Evolutionary conservation across 2,113 vertebrate species (phyloP).

Genomic region (Rhabdomys dilectus): DNA sequence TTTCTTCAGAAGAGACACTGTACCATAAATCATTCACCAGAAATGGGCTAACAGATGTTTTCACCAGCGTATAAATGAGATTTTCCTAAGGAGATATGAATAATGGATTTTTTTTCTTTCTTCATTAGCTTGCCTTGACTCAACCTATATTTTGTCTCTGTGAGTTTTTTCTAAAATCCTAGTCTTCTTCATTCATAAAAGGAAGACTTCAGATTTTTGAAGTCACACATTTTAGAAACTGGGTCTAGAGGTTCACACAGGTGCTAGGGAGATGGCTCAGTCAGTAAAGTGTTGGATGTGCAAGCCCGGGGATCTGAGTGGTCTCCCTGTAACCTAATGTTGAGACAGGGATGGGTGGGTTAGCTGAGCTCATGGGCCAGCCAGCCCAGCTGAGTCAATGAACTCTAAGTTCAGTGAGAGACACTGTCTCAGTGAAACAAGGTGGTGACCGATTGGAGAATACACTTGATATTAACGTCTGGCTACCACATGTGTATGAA

Average conservation of each 20-base stretch:
- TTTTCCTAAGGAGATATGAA: not conserved
- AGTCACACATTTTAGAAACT: not conserved
- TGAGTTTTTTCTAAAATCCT: not conserved
- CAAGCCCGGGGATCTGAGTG: not conserved
- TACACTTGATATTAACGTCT: not conserved
- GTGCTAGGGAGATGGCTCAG: not conserved
- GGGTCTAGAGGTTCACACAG: no score
- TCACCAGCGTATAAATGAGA: not conserved
- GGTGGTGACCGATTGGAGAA: not conserved
- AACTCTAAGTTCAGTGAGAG: not conserved
- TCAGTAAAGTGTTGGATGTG: not conserved
- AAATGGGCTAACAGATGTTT: not conserved
- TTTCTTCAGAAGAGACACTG: not conserved
- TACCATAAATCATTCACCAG: not conserved
- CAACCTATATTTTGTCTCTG: not conserved
- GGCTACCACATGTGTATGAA: not conserved
- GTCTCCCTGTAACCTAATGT: no score
- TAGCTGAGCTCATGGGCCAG: not conserved
- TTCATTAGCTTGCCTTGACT: conserved; percentile 6
- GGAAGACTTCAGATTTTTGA: not conserved
- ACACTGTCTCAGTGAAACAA: not conserved
- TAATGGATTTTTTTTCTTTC: conserved; percentile 48
- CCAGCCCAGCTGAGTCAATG: not conserved
- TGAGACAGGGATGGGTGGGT: no score
- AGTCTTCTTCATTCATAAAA: conserved; percentile 37